Percentiles rank a stretch among this genome's conserved stretches.
Conservation (phyloP, 2,888 invertebrate species). For the Mesorhabditis sp. region DNA sequence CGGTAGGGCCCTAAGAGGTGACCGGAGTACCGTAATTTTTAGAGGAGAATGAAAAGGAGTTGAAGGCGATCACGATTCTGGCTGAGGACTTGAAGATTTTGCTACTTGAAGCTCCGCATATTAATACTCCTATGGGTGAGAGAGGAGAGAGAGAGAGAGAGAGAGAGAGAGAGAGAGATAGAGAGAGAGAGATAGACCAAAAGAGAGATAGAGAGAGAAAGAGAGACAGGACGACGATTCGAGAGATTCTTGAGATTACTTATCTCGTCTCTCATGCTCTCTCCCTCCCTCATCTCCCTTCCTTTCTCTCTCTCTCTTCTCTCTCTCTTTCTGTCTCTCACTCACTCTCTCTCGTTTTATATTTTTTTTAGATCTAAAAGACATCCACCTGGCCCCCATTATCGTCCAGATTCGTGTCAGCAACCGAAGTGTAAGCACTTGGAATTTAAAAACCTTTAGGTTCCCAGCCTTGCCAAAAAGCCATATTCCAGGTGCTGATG, state of each 20-base stretch:
- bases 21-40: neutral
- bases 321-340: no score
- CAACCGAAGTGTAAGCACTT: slow-evolving; percentile 33
- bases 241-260: no score
- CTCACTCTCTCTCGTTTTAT: no score
- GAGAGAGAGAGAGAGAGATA: no score
- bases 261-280: no score
- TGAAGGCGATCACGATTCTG: slow-evolving; percentile 29
- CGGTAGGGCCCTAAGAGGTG: neutral
- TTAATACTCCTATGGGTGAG: slow-evolving; percentile 26
- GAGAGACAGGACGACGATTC: no score
- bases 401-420: slow-evolving; percentile 35
- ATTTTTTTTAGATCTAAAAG: slow-evolving; percentile 24
- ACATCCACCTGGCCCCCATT: slow-evolving; percentile 35
- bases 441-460: neutral
- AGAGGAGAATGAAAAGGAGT: slow-evolving; percentile 24
- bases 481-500: slow-evolving; percentile 19
- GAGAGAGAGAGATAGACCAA: no score
- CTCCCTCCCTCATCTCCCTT: no score
- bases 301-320: no score
- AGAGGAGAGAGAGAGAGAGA: no score
- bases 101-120: slow-evolving; percentile 37
- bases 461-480: neutral
- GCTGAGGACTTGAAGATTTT: slow-evolving; percentile 30
- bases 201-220: no score